phyloP scores from a whole-genome alignment of 1,140 invertebrate species.

The Trichomalopsis sarcophagae region DNA sequence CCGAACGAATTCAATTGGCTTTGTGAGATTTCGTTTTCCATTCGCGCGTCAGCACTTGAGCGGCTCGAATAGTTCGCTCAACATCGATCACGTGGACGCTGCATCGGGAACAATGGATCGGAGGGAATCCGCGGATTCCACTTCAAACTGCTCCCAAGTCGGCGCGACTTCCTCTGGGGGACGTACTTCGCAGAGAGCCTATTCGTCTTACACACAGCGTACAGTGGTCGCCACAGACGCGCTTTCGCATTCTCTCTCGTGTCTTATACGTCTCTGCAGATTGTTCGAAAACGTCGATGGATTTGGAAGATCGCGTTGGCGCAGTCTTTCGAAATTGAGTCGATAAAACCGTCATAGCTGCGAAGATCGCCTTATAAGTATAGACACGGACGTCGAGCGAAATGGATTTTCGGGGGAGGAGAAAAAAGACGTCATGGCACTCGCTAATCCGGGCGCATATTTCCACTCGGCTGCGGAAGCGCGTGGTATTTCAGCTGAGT shows the following conservation, averaged over 20 bases:
- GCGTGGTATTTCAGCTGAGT: constrained; percentile 27
- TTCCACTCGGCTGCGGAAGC: background rate
- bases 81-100: constrained; percentile 61
- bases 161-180: constrained; percentile 51
- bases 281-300: background rate
- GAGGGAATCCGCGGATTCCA: constrained; percentile 61
- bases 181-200: constrained; percentile 22
- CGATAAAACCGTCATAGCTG: background rate
- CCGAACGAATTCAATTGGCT: background rate
- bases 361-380: background rate
- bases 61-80: constrained; percentile 59
- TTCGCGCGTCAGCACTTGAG: constrained; percentile 45
- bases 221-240: background rate
- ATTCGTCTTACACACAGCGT: constrained; percentile 50
- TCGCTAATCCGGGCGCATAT: constrained; percentile 7
- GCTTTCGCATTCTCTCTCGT: constrained; percentile 9
- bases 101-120: constrained; percentile 59
- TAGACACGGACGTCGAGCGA: background rate
- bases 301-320: too few species aligned
- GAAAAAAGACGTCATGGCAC: background rate
- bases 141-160: constrained; percentile 61
- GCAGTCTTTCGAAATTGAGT: too few species aligned
- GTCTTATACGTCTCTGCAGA: too few species aligned
- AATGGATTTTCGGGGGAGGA: background rate
- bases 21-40: constrained; percentile 25